These are phyloP conservation scores for Ashinkailepas kermadecensis DNA, from an alignment of 2,888 invertebrate species.

Conservation along the genomic window DNA sequence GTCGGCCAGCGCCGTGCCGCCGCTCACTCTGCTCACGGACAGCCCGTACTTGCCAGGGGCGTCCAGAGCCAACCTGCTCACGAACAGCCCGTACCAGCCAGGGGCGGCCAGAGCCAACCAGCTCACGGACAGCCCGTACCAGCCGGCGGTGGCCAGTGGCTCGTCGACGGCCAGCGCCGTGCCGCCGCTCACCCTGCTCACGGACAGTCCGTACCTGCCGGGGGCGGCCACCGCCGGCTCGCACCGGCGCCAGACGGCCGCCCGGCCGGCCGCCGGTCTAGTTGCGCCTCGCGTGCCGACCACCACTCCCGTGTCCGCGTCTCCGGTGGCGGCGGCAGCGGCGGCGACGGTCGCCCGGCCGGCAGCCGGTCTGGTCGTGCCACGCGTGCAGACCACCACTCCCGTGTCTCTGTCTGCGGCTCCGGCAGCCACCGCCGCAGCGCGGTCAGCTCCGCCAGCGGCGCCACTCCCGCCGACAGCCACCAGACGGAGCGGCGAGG, in stretches of 20 bases:
- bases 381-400: not conserved
- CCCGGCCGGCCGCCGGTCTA: not conserved
- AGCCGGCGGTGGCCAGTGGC: too few species aligned
- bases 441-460: not conserved
- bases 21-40: too few species aligned
- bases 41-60: too few species aligned
- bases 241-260: not conserved
- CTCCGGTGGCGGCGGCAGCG: not conserved
- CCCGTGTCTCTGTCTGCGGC: not conserved
- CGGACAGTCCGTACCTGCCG: not conserved
- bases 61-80: too few species aligned
- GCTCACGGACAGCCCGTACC: too few species aligned
- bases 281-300: not conserved
- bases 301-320: not conserved
- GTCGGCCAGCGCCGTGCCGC: not conserved
- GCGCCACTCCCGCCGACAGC: not conserved
- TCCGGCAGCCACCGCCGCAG: not conserved
- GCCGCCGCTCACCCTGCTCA: too few species aligned
- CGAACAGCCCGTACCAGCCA: too few species aligned
- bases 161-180: too few species aligned
- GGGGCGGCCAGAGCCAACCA: too few species aligned
- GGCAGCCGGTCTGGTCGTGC: not conserved
- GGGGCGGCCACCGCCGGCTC: not conserved
- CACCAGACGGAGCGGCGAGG: not conserved
- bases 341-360: not conserved